Evolutionary conservation across 2,888 invertebrate genomes (phyloP), one percentile per base, ranked within the genome.

Genomic region (Phortica okadai): DNA sequence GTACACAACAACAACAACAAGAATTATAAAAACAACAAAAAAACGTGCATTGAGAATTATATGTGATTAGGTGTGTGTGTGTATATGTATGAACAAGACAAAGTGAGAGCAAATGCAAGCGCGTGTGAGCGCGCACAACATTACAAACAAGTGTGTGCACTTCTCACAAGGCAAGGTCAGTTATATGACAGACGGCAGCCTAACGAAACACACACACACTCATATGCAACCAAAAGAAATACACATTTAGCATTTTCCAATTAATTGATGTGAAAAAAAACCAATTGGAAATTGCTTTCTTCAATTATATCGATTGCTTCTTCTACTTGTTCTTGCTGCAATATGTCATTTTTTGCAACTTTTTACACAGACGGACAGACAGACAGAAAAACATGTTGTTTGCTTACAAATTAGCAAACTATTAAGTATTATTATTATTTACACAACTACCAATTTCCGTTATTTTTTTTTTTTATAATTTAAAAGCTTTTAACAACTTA

Each of bases 261-360:
- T 45, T 21, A 76, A 74, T 74, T 67, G 73, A 74, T 67, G 56
- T 33, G n/a, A 66, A 50, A 50, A 50, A 50, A 25, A 66, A 11
- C 62, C 74, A 74, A 66, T 66, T 74, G 66, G 73, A 73, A 74
- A 74, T 74, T 74, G 54, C 21, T 50, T 58, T 70, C 6, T 50
- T n/a, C 11, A 67, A 21, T 21, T 21, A 21, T 21, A 21, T 1
- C 56, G 6, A 10, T 50, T 50, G 7, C 11, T 50, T 50, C 11
- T 50, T 50, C 11, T 50, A 56, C 56, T 21, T 21, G 8, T 6
- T 6, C n/a, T 56, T 56, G n/a, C 56, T 21, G 21, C 21, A 21
- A 21, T 1, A 21, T 21, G 21, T 21, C 0, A 21, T 21, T 21
- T 21, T 21, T 21, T 21, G 21, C 21, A 21, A 21, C 21, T 21